Evolutionary conservation across 2,113 vertebrate species (phyloP).

Genomic region (Murina feae): DNA sequence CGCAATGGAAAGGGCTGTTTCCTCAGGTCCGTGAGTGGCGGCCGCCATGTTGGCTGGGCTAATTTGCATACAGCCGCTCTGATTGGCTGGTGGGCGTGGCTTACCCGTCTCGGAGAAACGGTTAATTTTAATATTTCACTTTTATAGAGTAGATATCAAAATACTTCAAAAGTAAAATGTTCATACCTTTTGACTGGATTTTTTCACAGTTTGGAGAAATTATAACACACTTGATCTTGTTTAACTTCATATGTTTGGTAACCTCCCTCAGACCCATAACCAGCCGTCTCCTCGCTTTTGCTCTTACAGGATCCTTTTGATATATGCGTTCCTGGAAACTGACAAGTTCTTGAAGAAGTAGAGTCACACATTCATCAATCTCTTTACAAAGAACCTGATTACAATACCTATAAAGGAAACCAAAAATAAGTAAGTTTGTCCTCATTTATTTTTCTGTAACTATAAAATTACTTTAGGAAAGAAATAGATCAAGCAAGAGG

Average conservation of each 20-base stretch:
- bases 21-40: no score
- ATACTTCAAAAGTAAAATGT: background rate
- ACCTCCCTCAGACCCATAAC: slow-evolving; percentile 98
- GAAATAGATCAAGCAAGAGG: background rate
- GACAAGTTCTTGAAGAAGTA: slow-evolving; percentile 95
- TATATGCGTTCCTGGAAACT: slow-evolving; percentile 97
- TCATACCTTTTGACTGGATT: slow-evolving; percentile 96
- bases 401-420: slow-evolving; percentile 89
- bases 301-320: slow-evolving; percentile 95
- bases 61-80: no score
- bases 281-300: slow-evolving; percentile 93
- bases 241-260: slow-evolving; percentile 98
- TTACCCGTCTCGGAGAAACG: no score
- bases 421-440: background rate
- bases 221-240: slow-evolving; percentile 97
- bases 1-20: no score
- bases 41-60: no score
- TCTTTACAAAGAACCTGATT: slow-evolving; percentile 99
- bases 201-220: slow-evolving; percentile 99
- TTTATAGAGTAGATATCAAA: background rate
- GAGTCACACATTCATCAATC: slow-evolving; percentile 96
- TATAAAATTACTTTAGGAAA: background rate
- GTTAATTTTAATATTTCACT: no score
- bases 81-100: no score
- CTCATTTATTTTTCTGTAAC: background rate